These are phyloP conservation scores for Coptodon rendalli DNA, from an alignment of 2,113 vertebrate genomes.

Conservation along the genomic window DNA sequence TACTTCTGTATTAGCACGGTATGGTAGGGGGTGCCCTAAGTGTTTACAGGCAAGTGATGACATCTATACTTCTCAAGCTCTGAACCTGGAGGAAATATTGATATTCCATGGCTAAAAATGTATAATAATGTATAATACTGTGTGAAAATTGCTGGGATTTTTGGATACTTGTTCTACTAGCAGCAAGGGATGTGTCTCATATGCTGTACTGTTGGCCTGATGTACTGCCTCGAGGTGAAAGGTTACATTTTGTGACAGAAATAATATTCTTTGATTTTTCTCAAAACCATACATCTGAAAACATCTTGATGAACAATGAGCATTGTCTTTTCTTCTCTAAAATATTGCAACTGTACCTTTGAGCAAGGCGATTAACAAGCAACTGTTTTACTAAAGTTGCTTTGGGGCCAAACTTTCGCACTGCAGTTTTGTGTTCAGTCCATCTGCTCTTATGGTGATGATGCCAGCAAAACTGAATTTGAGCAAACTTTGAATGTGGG, in stretches of 20 bases:
- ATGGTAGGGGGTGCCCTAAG: not conserved
- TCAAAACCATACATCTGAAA: not conserved
- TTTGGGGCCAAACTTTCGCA: not conserved
- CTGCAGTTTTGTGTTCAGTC: not conserved
- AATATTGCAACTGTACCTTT: slow-evolving; percentile 4
- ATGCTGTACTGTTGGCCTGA: not conserved
- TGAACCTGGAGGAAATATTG: not conserved
- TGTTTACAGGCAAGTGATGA: not conserved
- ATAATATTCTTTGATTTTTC: not conserved
- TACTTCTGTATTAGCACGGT: not conserved
- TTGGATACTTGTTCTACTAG: not conserved
- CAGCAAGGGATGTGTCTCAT: not conserved
- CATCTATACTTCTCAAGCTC: not conserved
- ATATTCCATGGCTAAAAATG: not conserved
- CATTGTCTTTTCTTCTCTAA: not conserved
- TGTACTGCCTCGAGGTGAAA: slow-evolving; percentile 4
- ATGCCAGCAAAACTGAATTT: not conserved
- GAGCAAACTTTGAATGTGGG: not conserved
- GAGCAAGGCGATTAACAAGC: slow-evolving; percentile 32
- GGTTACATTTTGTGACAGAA: not conserved
- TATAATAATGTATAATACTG: not conserved
- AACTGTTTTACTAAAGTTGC: not conserved
- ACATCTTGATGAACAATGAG: not conserved
- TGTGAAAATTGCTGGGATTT: not conserved
- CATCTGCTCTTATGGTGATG: slow-evolving; percentile 5